Evolutionary conservation across 2,113 vertebrate genomes (phyloP), one percentile per base, ranked within the genome.

Genomic region (Bubalus kerabau): DNA sequence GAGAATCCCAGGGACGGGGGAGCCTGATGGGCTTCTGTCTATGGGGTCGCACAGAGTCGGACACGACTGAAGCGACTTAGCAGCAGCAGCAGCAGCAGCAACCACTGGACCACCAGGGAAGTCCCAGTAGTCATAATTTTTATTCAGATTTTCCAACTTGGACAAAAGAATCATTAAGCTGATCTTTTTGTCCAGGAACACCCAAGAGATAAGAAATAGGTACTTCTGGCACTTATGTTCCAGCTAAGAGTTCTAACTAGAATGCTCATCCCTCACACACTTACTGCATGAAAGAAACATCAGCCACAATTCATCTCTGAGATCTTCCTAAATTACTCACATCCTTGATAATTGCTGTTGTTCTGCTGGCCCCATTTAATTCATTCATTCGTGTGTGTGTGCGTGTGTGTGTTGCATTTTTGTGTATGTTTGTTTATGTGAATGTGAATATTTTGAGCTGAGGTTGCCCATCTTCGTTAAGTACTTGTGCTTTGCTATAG

Each of bases 181-280:
- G 1, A 2, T 32, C 2, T 52, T 48, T 23, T 5, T 88, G 2
- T n/a, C 5, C 10, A 6, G 7, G 13, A 60, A n/a, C 4, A 1
- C 16, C 52, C 54, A 74, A 9, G 2, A 46, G 1, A 5, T 12
- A 57, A 30, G 10, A 46, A 56, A 23, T 3, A 36, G 28, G 11
- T 3, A 46, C 2, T 28, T 54, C 11, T 19, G 32, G 7, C 17
- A 36, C 36, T 86, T 74, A 7, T 30, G 10, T 5, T 50, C 5
- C 17, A 21, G 32, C 21, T 30, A 46, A 19, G 23, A 26, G 40
- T 48, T n/a, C 56, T 23, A 56, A 56, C 56, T 23, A 56, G 56
- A 56, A 56, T 56, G 21, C 56, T 56, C 56, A 23, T 3, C 21
- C 56, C 56, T 56, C 56, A 56, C 56, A 56, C 56, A 56, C 19